Evolutionary conservation across 2,888 invertebrate species (phyloP).

Genomic region (Camponotus fellah): DNA sequence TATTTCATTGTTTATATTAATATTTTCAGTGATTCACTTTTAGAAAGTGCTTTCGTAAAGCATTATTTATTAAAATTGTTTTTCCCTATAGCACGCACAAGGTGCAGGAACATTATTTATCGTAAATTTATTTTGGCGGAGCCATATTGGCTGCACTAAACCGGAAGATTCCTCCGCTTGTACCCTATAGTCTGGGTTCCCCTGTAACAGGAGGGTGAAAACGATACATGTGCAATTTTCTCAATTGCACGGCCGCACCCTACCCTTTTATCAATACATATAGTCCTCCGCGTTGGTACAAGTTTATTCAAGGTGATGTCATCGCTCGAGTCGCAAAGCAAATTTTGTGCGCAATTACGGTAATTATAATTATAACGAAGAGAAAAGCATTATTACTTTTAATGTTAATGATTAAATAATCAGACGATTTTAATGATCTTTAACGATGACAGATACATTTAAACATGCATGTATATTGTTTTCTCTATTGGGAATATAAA

Average conservation of each 20-base stretch:
- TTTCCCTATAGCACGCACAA: background rate
- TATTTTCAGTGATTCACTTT: too few relatives aligned
- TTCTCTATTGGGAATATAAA: too few relatives aligned
- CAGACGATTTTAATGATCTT: background rate
- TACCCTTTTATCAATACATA: slow-evolving; percentile 28
- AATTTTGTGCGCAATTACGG: slow-evolving; percentile 3
- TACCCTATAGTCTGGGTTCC: slow-evolving; percentile 50
- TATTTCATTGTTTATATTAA: too few relatives aligned
- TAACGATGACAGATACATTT: background rate
- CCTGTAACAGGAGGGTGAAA: slow-evolving; percentile 63
- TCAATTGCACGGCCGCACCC: slow-evolving; percentile 65
- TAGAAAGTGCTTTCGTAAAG: background rate
- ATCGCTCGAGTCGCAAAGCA: background rate
- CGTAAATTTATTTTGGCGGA: slow-evolving; percentile 13
- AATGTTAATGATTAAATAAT: background rate
- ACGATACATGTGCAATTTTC: slow-evolving; percentile 73
- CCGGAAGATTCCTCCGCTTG: slow-evolving; percentile 65
- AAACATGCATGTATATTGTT: background rate
- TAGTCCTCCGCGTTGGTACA: background rate
- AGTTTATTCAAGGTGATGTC: slow-evolving; percentile 9
- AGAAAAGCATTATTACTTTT: background rate
- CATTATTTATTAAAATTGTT: slow-evolving; percentile 29
- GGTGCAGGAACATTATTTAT: background rate
- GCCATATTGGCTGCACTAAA: slow-evolving; percentile 2
- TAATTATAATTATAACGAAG: background rate